Evolutionary conservation across 2,113 vertebrate species (phyloP).

Genomic region (Hystrix cristata): DNA sequence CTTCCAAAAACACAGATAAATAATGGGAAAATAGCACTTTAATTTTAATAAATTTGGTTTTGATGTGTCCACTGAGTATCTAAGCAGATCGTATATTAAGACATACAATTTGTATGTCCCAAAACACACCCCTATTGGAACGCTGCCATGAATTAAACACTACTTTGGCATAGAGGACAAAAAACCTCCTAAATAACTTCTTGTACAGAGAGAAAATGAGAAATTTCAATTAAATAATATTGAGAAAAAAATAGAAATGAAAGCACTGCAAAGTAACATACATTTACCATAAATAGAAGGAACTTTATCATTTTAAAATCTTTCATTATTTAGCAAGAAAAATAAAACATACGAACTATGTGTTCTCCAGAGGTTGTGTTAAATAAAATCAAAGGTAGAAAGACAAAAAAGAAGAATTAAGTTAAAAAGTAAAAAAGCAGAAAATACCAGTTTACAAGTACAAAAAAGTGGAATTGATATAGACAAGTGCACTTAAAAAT

Average conservation of each 20-base stretch:
- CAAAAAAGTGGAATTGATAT: neutral
- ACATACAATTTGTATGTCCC: neutral
- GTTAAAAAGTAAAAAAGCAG: neutral
- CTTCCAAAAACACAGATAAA: neutral
- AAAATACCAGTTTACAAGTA: neutral
- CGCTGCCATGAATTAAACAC: neutral
- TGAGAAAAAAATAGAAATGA: constrained; percentile 14
- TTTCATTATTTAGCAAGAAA: constrained; percentile 42
- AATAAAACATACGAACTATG: neutral
- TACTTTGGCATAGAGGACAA: neutral
- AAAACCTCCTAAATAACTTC: neutral
- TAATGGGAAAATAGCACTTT: neutral
- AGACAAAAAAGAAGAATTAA: neutral
- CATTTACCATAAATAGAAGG: neutral
- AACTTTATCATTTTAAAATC: neutral
- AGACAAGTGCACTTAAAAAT: neutral
- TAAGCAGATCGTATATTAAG: neutral
- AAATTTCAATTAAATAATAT: neutral
- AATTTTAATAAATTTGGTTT: constrained; percentile 27
- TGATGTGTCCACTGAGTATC: neutral
- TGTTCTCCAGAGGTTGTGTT: neutral
- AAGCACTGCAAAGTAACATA: neutral
- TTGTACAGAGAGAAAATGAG: neutral
- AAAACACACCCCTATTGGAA: neutral
- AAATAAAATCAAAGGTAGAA: neutral